Evolutionary conservation across 2,113 vertebrate genomes (phyloP).

Genomic region (Shinisaurus crocodilurus): DNA sequence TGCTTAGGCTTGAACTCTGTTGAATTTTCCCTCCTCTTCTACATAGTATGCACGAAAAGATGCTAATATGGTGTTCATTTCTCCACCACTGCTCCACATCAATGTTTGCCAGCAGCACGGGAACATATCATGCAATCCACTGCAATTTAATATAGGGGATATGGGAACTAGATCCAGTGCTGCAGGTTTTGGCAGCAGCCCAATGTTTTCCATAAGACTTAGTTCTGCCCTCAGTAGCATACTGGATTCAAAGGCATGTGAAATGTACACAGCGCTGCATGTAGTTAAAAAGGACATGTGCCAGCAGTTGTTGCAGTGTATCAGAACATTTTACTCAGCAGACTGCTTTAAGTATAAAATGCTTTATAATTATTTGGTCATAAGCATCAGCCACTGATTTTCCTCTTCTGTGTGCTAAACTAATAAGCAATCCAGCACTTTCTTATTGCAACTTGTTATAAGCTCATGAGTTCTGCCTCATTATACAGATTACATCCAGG

Average conservation of each 20-base stretch:
- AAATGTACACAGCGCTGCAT: not conserved
- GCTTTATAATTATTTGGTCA: constrained; percentile 24
- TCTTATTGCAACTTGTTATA: not conserved
- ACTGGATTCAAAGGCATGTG: not conserved
- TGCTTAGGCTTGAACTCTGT: not conserved
- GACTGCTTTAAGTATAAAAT: not conserved
- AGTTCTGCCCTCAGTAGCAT: not conserved
- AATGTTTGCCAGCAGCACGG: not conserved
- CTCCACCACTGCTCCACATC: not conserved
- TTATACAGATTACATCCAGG: constrained; percentile 9
- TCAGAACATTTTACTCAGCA: not conserved
- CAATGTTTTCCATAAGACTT: no score
- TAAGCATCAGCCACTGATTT: constrained; percentile 22
- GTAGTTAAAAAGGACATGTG: not conserved
- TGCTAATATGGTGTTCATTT: no score
- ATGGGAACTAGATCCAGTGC: not conserved
- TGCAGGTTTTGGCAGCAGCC: not conserved
- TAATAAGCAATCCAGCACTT: not conserved
- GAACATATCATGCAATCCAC: not conserved
- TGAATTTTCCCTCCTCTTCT: not conserved
- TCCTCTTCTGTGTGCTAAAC: constrained; percentile 1
- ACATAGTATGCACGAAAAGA: not conserved
- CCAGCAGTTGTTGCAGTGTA: not conserved
- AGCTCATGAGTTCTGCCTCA: constrained; percentile 6
- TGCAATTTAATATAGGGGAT: not conserved